These are phyloP conservation scores for Tyrannus savana DNA, from an alignment of 2,113 vertebrate species.

Conservation along the genomic window DNA sequence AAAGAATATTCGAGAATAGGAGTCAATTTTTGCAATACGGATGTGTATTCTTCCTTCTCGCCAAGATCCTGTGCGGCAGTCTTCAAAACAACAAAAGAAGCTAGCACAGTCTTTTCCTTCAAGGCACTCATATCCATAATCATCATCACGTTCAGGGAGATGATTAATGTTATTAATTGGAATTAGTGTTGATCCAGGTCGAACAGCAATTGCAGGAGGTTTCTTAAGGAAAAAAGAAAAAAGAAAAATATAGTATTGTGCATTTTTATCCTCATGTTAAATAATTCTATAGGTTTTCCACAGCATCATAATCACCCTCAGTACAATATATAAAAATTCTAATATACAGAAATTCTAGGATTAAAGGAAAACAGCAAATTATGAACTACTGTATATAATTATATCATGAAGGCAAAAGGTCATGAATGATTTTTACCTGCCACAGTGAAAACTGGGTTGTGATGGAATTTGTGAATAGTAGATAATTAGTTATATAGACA, in stretches of 20 bases:
- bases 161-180: constrained; percentile 89
- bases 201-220: constrained; percentile 79
- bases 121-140: constrained; percentile 89
- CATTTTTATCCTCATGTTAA: neutral
- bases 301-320: neutral
- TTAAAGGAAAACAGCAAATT: neutral
- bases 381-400: neutral
- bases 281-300: neutral
- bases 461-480: constrained; percentile 10
- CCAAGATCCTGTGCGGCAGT: constrained; percentile 93
- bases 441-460: neutral
- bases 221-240: constrained; percentile 68
- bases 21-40: constrained; percentile 95
- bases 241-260: neutral
- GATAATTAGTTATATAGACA: constrained; percentile 47
- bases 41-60: constrained; percentile 93
- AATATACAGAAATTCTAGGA: neutral
- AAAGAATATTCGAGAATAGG: constrained; percentile 94
- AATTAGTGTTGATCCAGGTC: constrained; percentile 87
- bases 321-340: neutral
- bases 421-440: constrained; percentile 7
- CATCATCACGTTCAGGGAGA: constrained; percentile 82
- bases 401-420: neutral
- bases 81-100: constrained; percentile 97
- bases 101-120: constrained; percentile 94